Evolutionary conservation across 2,888 invertebrate genomes (phyloP).

Genomic region (Yponomeuta sedellus): DNA sequence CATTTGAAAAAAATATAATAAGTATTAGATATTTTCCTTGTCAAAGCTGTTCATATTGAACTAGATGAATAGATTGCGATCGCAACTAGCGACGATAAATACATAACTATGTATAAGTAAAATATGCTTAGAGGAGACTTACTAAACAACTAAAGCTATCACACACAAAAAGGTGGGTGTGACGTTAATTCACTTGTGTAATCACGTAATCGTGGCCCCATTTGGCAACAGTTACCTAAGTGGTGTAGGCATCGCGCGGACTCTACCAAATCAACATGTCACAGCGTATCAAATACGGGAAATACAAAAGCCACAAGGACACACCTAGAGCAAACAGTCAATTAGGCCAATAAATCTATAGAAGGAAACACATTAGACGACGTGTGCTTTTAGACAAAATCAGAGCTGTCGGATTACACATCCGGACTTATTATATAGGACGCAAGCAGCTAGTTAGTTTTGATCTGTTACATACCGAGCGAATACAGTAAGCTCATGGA

Average conservation of each 20-base stretch:
- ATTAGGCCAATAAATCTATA: slow-evolving; percentile 1
- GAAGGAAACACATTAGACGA: background rate
- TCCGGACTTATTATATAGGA: background rate
- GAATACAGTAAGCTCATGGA: no score
- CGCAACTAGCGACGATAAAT: no score
- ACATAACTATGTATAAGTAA: no score
- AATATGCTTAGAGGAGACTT: no score
- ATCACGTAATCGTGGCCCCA: background rate
- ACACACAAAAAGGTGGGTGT: no score
- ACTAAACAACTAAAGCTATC: no score
- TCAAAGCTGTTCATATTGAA: no score
- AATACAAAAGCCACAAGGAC: background rate
- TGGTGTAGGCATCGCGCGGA: background rate
- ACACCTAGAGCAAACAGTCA: background rate
- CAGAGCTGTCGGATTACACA: background rate
- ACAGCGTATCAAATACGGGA: background rate
- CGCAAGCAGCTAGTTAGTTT: no score
- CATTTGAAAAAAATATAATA: no score
- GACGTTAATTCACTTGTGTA: background rate
- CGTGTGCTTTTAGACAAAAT: background rate
- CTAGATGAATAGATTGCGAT: no score
- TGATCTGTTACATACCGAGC: no score
- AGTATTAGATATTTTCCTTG: no score
- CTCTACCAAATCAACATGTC: background rate
- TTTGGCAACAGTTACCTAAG: background rate